Evolutionary conservation across 2,888 invertebrate genomes (phyloP).

Genomic region (Drosophila colorata): DNA sequence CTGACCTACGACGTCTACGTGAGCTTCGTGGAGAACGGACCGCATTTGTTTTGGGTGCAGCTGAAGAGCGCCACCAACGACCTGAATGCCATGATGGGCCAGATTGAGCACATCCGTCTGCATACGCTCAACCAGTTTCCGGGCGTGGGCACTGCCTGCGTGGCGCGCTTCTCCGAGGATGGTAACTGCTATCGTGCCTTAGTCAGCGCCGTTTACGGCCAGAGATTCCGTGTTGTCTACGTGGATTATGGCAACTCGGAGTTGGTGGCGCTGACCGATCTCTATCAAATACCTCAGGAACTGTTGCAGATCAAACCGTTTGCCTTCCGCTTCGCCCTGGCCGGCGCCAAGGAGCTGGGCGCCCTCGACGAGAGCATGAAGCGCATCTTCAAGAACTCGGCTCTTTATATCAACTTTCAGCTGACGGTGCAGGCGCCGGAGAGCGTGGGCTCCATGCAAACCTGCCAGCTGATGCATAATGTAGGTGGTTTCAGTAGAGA

Average conservation of each 20-base stretch:
- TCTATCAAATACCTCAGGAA: conserved; percentile 91
- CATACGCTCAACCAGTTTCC: conserved; percentile 89
- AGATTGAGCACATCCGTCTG: conserved; percentile 88
- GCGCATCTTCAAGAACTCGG: conserved; percentile 90
- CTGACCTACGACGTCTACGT: conserved; percentile 89
- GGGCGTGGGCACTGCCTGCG: conserved; percentile 91
- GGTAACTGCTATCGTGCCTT: conserved; percentile 91
- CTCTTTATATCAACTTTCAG: conserved; percentile 88
- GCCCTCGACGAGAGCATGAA: conserved; percentile 87
- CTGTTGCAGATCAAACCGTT: conserved; percentile 90
- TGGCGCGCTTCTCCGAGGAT: conserved; percentile 90
- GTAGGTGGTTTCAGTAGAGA: conserved; percentile 33
- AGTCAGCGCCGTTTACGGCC: conserved; percentile 90
- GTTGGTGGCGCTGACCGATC: conserved; percentile 89
- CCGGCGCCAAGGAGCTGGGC: conserved; percentile 89
- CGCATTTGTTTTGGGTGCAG: conserved; percentile 91
- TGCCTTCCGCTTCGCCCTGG: conserved; percentile 91
- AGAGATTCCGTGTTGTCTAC: conserved; percentile 91
- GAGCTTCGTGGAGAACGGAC: conserved; percentile 92
- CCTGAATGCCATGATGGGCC: conserved; percentile 89
- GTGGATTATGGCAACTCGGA: conserved; percentile 93
- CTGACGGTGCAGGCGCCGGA: conserved; percentile 90
- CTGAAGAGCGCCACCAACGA: conserved; percentile 87
- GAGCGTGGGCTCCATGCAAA: conserved; percentile 90
- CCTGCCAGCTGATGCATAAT: conserved; percentile 87